Conservation (phyloP, 2,797 vertebrate genomes). For the Cyclura pinguis region DNA sequence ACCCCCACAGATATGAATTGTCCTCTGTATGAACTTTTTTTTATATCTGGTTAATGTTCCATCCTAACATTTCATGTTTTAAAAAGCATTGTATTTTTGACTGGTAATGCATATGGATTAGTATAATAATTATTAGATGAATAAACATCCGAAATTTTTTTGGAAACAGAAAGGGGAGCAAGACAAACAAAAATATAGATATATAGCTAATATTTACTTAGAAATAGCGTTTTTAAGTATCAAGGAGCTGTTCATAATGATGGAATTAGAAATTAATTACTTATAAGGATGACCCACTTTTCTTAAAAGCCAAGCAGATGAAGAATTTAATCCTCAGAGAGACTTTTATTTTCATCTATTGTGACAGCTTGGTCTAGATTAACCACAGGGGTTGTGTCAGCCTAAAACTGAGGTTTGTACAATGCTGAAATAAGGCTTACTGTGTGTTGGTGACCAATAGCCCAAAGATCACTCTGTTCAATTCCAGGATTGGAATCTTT, state of each 20-base stretch:
- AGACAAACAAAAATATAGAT: neutral
- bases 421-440: slow-evolving; percentile 1
- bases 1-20: too few relatives aligned
- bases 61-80: neutral
- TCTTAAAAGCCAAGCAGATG: slow-evolving; percentile 9
- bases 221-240: slow-evolving; percentile 10
- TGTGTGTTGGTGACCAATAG: neutral
- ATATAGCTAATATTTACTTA: slow-evolving; percentile 33
- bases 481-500: neutral
- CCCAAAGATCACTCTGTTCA: neutral
- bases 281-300: slow-evolving; percentile 11
- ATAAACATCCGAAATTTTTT: neutral
- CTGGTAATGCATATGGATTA: neutral
- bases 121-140: neutral
- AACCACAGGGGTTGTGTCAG: accelerated
- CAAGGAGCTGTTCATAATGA: slow-evolving; percentile 1
- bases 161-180: neutral
- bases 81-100: neutral
- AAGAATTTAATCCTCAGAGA: neutral
- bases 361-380: neutral
- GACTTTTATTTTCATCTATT: slow-evolving; percentile 26
- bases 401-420: slow-evolving; percentile 6
- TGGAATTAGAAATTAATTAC: slow-evolving; percentile 45
- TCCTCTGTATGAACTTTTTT: neutral
- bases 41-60: neutral